These are phyloP conservation scores for Zeuzera pyrina DNA, from an alignment of 2,888 invertebrate species.

Conservation along the genomic window DNA sequence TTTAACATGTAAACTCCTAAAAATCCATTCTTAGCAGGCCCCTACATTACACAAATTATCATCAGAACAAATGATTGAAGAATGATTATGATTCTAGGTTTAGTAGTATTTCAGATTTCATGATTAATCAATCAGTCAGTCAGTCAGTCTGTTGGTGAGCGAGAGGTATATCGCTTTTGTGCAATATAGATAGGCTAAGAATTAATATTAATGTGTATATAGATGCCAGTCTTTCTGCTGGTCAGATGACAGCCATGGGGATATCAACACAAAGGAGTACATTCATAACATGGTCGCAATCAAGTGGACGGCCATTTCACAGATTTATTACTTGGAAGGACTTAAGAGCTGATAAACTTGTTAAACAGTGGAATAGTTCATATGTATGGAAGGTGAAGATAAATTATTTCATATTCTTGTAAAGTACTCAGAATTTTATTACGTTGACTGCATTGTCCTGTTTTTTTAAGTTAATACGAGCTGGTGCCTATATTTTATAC, in stretches of 20 bases:
- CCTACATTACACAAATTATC: no score
- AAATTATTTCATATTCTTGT: slow-evolving; percentile 7
- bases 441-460: not conserved
- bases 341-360: slow-evolving; percentile 80
- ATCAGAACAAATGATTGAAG: no score
- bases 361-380: slow-evolving; percentile 85
- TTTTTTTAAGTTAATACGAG: slow-evolving; percentile 71
- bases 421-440: slow-evolving; percentile 1
- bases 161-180: no score
- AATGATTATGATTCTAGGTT: no score
- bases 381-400: slow-evolving; percentile 74
- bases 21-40: no score
- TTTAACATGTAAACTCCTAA: no score
- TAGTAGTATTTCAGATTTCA: no score
- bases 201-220: slow-evolving; percentile 20
- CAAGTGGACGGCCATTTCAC: slow-evolving; percentile 83
- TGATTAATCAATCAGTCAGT: no score
- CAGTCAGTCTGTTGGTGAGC: no score
- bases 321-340: slow-evolving; percentile 95
- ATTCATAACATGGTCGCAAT: slow-evolving; percentile 87
- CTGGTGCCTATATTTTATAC: slow-evolving; percentile 80
- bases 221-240: slow-evolving; percentile 80
- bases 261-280: slow-evolving; percentile 88
- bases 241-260: slow-evolving; percentile 84
- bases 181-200: not conserved